Evolutionary conservation across 1,140 invertebrate genomes (phyloP), one percentile per base, ranked within the genome.

Genomic region (Drosophila truncata): DNA sequence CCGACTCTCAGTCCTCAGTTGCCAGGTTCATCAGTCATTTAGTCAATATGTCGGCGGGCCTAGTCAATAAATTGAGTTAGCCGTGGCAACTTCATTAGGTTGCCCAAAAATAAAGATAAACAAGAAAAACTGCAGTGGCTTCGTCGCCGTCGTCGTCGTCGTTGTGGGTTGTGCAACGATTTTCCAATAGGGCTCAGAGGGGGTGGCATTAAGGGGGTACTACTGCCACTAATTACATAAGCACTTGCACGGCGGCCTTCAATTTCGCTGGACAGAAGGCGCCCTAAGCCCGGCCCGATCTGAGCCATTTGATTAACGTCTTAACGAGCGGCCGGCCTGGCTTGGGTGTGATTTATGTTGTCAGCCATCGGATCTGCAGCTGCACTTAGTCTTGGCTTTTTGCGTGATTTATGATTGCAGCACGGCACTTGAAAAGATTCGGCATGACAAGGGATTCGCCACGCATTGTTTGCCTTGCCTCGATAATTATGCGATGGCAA

Each of bases 241-340:
- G 80, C 85, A 88, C 79, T 69, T 78, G 60, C 63, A 47, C 47
- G 27, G 35, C 71, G 81, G 81, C 81, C 81, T 84, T 84, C 81
- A 79, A 84, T 84, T 80, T 76, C 52, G 61, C 63, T 88, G 83
- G 66, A 84, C 58, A 46, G 57, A 57, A 61, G 76, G 63, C 55
- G 73, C 74, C 74, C 74, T 78, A 78, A 67, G 62, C 25, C n/a
- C 66, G 37, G 69, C 49, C 49, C 63, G 47, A 77, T 60, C 71
- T 44, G 69, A 88, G 84, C 75, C 70, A 80, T 87, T 87, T 87
- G 83, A 87, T 87, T 83, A 87, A 88, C 84, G 84, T 83, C 84
- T 87, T 88, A 88, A 80, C 83, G 84, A 88, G 71, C 79, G 65
- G 49, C 49, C 11, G 47, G 47, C 69, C 55, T 46, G 64, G 67